Percentiles rank a stretch among this genome's conserved stretches.
These are phyloP conservation scores for Steatornis caripensis DNA, from an alignment of 2,113 vertebrate species.

Conservation along the genomic window DNA sequence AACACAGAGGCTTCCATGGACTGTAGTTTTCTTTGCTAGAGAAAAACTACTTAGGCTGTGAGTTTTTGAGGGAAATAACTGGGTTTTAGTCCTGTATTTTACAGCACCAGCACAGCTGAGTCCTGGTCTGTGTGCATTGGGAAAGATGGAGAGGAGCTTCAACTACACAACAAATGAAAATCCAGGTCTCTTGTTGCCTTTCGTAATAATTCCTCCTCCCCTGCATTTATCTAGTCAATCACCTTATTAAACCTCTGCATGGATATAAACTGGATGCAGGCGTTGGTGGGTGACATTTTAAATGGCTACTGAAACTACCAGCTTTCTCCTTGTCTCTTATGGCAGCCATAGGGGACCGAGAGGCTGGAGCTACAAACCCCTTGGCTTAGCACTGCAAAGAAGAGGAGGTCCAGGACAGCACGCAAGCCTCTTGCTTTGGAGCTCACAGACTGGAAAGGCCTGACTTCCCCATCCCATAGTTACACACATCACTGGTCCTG, in stretches of 20 bases:
- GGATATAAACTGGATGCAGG: background rate
- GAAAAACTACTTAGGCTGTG: background rate
- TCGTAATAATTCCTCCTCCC: background rate
- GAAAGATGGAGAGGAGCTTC: background rate
- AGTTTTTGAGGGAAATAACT: background rate
- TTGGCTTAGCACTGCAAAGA: background rate
- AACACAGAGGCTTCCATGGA: background rate
- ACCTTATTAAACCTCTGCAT: background rate
- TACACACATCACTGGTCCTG: background rate
- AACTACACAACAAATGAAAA: background rate
- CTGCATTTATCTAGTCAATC: background rate
- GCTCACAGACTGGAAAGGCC: background rate
- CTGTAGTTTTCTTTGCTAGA: background rate
- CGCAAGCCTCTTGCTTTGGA: background rate
- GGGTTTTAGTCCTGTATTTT: background rate
- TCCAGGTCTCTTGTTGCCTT: background rate
- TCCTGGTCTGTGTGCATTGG: rapidly evolving
- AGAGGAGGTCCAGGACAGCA: background rate
- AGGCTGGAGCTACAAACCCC: background rate
- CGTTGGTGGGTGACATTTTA: background rate
- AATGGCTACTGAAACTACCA: background rate
- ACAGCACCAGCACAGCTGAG: background rate
- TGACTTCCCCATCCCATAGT: background rate
- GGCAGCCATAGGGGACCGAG: background rate
- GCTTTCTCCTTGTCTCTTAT: background rate